A percentile compares a stretch with the other conserved stretches of the same genome.
Evolutionary conservation across 2,888 invertebrate genomes (phyloP).

Genomic region (Hypercompe scribonia): DNA sequence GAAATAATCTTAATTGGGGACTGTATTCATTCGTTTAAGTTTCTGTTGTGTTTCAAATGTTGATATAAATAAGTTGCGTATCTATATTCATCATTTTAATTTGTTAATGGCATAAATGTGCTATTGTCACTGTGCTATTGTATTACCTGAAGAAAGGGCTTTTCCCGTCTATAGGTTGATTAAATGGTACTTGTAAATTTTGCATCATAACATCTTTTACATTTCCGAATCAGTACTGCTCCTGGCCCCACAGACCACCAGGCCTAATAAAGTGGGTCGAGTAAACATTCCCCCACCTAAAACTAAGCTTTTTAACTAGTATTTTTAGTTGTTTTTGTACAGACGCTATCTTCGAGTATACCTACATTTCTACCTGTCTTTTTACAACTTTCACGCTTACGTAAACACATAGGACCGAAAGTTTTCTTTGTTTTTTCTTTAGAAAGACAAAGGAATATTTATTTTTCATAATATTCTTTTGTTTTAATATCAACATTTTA

Average conservation of each 20-base stretch:
- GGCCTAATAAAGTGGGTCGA: constrained; percentile 83
- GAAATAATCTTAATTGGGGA: too few species aligned
- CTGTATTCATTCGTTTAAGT: too few species aligned
- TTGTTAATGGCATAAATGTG: background rate
- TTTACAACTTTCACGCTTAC: constrained; percentile 57
- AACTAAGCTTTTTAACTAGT: constrained; percentile 81
- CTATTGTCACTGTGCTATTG: too few species aligned
- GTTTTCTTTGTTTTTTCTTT: constrained; percentile 49
- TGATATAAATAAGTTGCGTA: background rate
- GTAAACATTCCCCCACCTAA: constrained; percentile 76
- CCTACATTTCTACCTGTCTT: constrained; percentile 51
- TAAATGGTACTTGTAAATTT: background rate
- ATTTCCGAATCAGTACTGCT: constrained; percentile 22
- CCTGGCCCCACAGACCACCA: constrained; percentile 59
- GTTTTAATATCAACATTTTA: background rate
- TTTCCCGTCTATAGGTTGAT: background rate
- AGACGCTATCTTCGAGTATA: constrained; percentile 63
- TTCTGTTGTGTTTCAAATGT: background rate
- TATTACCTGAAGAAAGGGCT: background rate
- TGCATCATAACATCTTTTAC: background rate
- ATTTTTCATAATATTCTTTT: constrained; percentile 29
- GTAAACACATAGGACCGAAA: constrained; percentile 61
- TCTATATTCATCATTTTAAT: too few species aligned
- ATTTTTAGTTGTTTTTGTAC: constrained; percentile 78
- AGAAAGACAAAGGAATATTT: constrained; percentile 37